Conservation (phyloP, 2,113 vertebrate genomes). For the Serinus canaria region DNA sequence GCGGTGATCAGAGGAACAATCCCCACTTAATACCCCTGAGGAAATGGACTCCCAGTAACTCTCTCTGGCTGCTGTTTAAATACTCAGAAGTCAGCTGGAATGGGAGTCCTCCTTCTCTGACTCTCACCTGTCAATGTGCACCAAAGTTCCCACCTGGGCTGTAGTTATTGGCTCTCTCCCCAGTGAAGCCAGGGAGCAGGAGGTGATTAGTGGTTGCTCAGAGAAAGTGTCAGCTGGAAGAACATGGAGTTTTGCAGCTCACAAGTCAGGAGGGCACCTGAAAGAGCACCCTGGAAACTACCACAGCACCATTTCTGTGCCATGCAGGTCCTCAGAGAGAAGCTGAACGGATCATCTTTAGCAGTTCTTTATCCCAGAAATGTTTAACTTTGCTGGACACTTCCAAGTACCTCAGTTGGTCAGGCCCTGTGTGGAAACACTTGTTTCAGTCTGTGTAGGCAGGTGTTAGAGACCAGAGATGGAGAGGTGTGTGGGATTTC, state of each 20-base stretch:
- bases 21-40: neutral
- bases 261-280: neutral
- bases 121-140: neutral
- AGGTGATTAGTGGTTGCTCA: neutral
- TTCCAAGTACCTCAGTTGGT: neutral
- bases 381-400: neutral
- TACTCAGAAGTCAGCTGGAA: neutral
- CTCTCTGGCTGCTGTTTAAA: neutral
- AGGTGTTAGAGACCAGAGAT: neutral
- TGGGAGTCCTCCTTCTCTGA: neutral
- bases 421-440: rapidly evolving
- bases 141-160: neutral
- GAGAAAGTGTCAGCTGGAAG: neutral
- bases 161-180: neutral
- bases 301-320: neutral
- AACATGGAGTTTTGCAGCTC: neutral
- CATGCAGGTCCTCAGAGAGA: neutral
- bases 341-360: neutral
- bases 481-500: neutral
- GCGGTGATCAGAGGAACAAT: neutral
- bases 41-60: neutral
- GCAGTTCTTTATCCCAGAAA: neutral
- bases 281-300: neutral
- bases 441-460: rapidly evolving
- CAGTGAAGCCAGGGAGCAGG: neutral